phyloP scores from a whole-genome alignment of 2,113 vertebrate genomes.

The Lasiurus borealis region DNA sequence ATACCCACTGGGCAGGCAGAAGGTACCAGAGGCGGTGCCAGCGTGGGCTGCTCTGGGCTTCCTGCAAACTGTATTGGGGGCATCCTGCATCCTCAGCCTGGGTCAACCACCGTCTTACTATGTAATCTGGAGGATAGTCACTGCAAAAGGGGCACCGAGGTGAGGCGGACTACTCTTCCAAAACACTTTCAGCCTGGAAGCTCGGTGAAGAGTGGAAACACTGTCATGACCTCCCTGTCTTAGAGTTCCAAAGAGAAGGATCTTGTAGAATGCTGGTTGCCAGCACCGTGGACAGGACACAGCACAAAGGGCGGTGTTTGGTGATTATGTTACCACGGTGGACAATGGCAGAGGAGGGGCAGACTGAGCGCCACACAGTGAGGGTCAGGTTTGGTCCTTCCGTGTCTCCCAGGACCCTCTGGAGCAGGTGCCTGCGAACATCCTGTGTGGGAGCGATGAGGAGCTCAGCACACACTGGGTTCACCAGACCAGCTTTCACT shows the following conservation, averaged over 20 bases:
- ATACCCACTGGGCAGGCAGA: neutral
- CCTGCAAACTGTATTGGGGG: neutral
- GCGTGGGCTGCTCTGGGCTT: neutral
- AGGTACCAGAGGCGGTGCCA: neutral
- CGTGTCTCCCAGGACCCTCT: neutral
- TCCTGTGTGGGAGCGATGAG: neutral
- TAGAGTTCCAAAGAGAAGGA: neutral
- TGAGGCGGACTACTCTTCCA: neutral
- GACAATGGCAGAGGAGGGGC: neutral
- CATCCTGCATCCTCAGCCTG: neutral
- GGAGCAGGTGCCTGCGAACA: neutral
- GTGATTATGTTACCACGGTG: neutral
- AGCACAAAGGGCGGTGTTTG: neutral
- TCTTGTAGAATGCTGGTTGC: neutral
- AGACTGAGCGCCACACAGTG: neutral
- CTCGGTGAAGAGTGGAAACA: neutral
- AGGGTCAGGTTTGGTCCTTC: neutral
- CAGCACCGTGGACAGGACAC: constrained; percentile 52
- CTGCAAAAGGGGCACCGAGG: constrained; percentile 24
- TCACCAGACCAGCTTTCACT: neutral
- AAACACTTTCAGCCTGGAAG: neutral
- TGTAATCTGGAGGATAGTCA: neutral
- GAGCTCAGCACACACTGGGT: neutral
- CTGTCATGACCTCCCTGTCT: neutral
- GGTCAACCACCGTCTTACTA: neutral